Conservation (phyloP, 2,113 vertebrate genomes). For the Helogale parvula region DNA sequence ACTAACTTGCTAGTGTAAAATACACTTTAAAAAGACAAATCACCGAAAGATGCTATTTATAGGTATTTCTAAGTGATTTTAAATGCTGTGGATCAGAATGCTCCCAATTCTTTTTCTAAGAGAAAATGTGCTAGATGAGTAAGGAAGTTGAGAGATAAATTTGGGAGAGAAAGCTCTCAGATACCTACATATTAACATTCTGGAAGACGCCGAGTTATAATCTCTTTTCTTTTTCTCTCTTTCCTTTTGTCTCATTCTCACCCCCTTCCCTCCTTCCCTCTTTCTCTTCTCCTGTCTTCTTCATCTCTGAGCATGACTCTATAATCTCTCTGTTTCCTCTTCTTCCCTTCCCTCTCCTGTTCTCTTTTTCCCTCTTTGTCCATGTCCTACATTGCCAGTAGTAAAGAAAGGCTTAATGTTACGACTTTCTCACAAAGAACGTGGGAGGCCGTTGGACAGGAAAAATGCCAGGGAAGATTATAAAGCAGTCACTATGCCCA, state of each 20-base stretch:
- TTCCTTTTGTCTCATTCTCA: rapidly evolving
- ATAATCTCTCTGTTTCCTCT: no score
- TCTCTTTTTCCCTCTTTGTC: background rate
- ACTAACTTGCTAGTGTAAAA: background rate
- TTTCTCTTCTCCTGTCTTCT: no score
- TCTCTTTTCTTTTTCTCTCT: background rate
- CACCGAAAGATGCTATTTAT: background rate
- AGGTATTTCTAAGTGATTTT: background rate
- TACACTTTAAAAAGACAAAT: background rate
- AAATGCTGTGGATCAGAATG: background rate
- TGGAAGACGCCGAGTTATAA: background rate
- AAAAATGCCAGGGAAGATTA: background rate
- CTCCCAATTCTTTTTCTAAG: background rate
- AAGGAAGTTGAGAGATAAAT: background rate
- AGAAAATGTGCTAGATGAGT: background rate
- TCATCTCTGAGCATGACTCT: background rate
- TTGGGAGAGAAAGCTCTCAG: background rate
- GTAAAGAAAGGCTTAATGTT: background rate
- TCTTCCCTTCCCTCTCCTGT: background rate
- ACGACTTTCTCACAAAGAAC: background rate
- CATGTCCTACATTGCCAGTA: background rate
- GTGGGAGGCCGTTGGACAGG: no score
- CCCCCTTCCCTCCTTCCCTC: rapidly evolving
- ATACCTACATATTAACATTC: background rate
- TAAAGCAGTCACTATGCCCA: background rate